These are phyloP conservation scores for Chrysina gloriosa DNA, from an alignment of 2,888 invertebrate species.

Conservation along the genomic window DNA sequence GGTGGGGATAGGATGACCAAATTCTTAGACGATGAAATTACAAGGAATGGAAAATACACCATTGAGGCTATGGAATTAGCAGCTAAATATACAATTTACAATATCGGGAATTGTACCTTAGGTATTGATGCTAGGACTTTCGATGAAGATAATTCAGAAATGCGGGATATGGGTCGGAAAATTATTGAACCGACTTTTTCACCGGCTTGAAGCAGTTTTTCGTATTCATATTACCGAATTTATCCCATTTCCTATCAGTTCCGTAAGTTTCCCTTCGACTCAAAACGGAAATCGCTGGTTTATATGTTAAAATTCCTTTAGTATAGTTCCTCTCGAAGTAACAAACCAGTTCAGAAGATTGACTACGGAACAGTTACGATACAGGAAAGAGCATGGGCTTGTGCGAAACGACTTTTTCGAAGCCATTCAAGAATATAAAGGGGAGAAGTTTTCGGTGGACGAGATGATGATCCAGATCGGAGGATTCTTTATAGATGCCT, in stretches of 20 bases:
- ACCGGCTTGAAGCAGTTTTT: conserved; percentile 27
- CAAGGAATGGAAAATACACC: conserved; percentile 54
- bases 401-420: conserved; percentile 63
- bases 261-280: not conserved
- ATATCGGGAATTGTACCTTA: conserved; percentile 62
- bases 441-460: conserved; percentile 42
- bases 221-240: conserved; percentile 14
- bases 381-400: conserved; percentile 59
- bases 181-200: conserved; percentile 54
- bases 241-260: not conserved
- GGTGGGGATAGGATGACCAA: conserved; percentile 61
- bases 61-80: conserved; percentile 60
- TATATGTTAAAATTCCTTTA: conserved; percentile 20
- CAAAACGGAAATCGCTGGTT: not conserved
- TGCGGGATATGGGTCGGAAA: conserved; percentile 54
- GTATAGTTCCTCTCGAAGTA: conserved; percentile 49
- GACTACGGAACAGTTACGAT: conserved; percentile 57
- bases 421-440: conserved; percentile 57
- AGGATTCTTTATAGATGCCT: conserved; percentile 65
- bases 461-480: conserved; percentile 59
- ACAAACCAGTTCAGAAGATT: conserved; percentile 56
- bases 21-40: conserved; percentile 57
- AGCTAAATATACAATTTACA: conserved; percentile 61
- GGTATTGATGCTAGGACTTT: conserved; percentile 61
- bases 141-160: conserved; percentile 51